These are phyloP conservation scores for Meloidogyne hapla DNA, from an alignment of 1,140 invertebrate genomes.

Conservation along the genomic window DNA sequence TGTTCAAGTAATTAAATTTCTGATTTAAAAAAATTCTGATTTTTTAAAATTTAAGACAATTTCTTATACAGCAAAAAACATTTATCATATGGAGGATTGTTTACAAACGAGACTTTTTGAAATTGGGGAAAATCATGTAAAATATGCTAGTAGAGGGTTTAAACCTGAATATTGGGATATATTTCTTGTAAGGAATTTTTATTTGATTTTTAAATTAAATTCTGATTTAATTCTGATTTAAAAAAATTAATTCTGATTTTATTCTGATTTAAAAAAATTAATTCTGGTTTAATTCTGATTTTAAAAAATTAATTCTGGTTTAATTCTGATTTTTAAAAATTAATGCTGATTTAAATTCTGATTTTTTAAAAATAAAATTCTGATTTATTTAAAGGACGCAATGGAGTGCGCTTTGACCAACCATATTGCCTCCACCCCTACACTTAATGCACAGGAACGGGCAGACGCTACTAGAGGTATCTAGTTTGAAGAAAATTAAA, in stretches of 20 bases:
- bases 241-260: too few species aligned
- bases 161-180: constrained; percentile 62
- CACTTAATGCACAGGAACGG: constrained; percentile 49
- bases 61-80: constrained; percentile 59
- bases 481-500: background rate
- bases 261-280: too few species aligned
- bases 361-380: constrained; percentile 13
- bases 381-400: constrained; percentile 54
- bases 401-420: constrained; percentile 52
- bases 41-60: constrained; percentile 52
- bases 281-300: background rate
- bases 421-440: constrained; percentile 45
- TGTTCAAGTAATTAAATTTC: constrained; percentile 52
- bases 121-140: constrained; percentile 57
- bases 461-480: constrained; percentile 43
- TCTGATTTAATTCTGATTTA: background rate
- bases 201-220: background rate
- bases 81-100: constrained; percentile 60
- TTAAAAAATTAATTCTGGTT: background rate
- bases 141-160: constrained; percentile 59
- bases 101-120: constrained; percentile 47
- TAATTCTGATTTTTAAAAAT: background rate
- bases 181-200: constrained; percentile 50
- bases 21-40: constrained; percentile 10
- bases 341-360: constrained; percentile 12